These are phyloP conservation scores for Theocolax elegans DNA, from an alignment of 1,140 invertebrate genomes.

Conservation along the genomic window DNA sequence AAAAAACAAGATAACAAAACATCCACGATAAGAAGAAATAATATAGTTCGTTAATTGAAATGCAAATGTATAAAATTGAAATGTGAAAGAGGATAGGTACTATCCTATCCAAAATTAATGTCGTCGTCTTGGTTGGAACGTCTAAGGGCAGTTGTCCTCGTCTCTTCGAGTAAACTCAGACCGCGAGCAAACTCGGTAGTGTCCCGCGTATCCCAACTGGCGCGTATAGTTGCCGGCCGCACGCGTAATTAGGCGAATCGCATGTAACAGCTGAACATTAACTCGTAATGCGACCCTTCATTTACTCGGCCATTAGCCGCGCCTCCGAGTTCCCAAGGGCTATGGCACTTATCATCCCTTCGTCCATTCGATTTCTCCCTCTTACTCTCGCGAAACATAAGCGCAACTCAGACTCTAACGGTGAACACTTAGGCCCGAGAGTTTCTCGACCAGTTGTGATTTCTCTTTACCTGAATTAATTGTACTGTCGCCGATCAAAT, in stretches of 20 bases:
- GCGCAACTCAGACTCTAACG: conserved; percentile 1
- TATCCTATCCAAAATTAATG: too few relatives aligned
- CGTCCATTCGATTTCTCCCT: conserved; percentile 34
- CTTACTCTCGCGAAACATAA: conserved; percentile 35
- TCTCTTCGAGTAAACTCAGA: too few relatives aligned
- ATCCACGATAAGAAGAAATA: too few relatives aligned
- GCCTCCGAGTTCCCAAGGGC: conserved; percentile 46
- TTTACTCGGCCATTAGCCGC: conserved; percentile 65
- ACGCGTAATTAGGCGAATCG: conserved; percentile 65
- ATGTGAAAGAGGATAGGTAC: too few relatives aligned
- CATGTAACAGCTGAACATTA: conserved; percentile 69
- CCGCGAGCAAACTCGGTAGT: too few relatives aligned
- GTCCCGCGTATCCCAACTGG: conserved; percentile 46
- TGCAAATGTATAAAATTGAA: too few relatives aligned
- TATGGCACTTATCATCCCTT: conserved; percentile 54
- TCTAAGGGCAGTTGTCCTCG: too few relatives aligned
- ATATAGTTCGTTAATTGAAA: too few relatives aligned
- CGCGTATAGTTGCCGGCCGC: conserved; percentile 50
- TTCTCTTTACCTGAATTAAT: too few relatives aligned
- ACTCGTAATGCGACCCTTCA: conserved; percentile 68
- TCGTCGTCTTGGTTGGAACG: too few relatives aligned
- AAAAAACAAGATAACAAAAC: too few relatives aligned
- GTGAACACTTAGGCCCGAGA: neutral
- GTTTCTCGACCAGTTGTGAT: neutral
- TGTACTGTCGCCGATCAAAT: too few relatives aligned